phyloP scores from a whole-genome alignment of 2,797 vertebrate species.

The Lacerta bilineata region DNA sequence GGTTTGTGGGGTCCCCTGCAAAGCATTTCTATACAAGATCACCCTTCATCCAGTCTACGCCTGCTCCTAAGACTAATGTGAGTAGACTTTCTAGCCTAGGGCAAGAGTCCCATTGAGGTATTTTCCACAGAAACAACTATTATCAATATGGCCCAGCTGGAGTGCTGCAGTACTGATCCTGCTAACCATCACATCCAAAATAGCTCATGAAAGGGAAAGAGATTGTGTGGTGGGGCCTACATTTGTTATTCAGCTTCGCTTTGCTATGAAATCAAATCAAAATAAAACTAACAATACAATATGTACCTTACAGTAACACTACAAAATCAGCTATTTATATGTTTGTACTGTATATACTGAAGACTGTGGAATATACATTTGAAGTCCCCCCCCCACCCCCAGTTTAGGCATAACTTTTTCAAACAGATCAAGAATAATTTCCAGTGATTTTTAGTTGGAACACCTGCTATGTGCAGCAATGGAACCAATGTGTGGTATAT shows the following conservation, averaged over 20 bases:
- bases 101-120: too few relatives aligned
- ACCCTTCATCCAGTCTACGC: too few relatives aligned
- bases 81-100: too few relatives aligned
- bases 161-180: background rate
- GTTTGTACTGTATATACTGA: slow-evolving; percentile 32
- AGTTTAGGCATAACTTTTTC: slow-evolving; percentile 53
- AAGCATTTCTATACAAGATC: too few relatives aligned
- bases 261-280: background rate
- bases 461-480: slow-evolving; percentile 53
- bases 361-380: slow-evolving; percentile 43
- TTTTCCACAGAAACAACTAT: too few relatives aligned
- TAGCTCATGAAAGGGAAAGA: too few relatives aligned
- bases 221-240: background rate
- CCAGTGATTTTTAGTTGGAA: slow-evolving; percentile 62
- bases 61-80: too few relatives aligned
- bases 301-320: background rate
- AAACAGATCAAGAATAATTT: slow-evolving; percentile 60
- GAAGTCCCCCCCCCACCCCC: background rate
- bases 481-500: slow-evolving; percentile 53
- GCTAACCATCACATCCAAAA: background rate
- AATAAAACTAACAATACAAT: too few relatives aligned
- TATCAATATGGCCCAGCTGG: background rate
- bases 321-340: slow-evolving; percentile 50
- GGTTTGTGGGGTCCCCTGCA: too few relatives aligned
- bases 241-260: too few relatives aligned